Evolutionary conservation across 2,888 invertebrate genomes (phyloP), one percentile per base, ranked within the genome.

Genomic region (Ochropleura plecta): DNA sequence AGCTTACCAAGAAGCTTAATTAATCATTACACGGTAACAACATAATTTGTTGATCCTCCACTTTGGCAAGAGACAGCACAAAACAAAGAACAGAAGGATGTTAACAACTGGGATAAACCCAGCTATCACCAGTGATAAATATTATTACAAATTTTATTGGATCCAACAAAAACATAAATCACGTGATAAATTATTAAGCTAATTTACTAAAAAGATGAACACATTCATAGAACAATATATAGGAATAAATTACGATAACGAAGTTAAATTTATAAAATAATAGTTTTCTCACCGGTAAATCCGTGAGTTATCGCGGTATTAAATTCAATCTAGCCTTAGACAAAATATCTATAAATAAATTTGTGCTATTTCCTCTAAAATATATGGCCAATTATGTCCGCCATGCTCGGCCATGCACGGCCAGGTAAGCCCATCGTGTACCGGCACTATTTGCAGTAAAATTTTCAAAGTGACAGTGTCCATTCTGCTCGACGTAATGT

Each of bases 401-500:
- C 70, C 83, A 55, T 51, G 53, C 40, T 8, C 0, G 68, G 73
- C 12, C 66, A 57, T 49, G 51, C 30, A 5, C 1, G 64, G 72
- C 16, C 55, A 49, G 69, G 44, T 57, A 62, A 46, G 51, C 73
- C 73, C 77, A 65, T 74, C 48, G 53, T 51, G 30, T n/a, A 44
- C 42, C 9, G 18, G 18, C 42, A 60, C 60, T 62, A 76, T 80
- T 82, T 76, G 87, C 85, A 82, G 78, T 86, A 79, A 84, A 86
- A 72, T 82, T 76, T 84, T 40, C 77, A 70, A 84, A 80, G 78
- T 84, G 83, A 82, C 81, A 79, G 71, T 48, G 51, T 69, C 79
- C 83, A 81, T 83, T 88, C 80, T 77, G 74, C 65, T 71, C 78
- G 73, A 82, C 73, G 73, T 46, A 70, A 81, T 80, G 85, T 84